A percentile compares a stretch with the other conserved stretches of the same genome.
Conservation (phyloP, 2,888 invertebrate genomes). For the Lasioglossum zephyrum region DNA sequence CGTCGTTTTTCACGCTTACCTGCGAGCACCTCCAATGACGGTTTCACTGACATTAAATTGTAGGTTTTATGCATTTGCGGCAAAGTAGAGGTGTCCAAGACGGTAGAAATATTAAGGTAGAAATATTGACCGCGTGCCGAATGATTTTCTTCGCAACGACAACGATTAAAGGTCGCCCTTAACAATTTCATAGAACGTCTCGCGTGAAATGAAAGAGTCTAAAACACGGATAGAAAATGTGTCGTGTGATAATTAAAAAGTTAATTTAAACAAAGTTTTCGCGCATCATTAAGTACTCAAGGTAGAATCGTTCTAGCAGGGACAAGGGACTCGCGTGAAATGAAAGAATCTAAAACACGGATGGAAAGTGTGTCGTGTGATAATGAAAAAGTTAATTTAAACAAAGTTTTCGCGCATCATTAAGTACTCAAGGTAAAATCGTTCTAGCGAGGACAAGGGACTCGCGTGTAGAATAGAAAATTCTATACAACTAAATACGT, state of each 20-base stretch:
- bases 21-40: no score
- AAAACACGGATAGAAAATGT: not conserved
- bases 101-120: not conserved
- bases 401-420: no score
- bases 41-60: not conserved
- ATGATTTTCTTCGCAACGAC: not conserved
- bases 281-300: not conserved
- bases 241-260: not conserved
- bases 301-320: not conserved
- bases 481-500: not conserved
- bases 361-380: no score
- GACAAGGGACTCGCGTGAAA: not conserved
- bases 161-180: not conserved
- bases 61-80: not conserved
- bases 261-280: not conserved
- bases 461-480: not conserved
- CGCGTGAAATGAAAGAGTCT: not conserved
- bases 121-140: not conserved
- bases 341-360: no score
- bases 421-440: no score
- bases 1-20: not conserved
- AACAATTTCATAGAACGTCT: no score
- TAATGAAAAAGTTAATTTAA: no score
- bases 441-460: not conserved
- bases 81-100: not conserved